Evolutionary conservation across 2,113 vertebrate genomes (phyloP).

Genomic region (Muntiacus reevesi): DNA sequence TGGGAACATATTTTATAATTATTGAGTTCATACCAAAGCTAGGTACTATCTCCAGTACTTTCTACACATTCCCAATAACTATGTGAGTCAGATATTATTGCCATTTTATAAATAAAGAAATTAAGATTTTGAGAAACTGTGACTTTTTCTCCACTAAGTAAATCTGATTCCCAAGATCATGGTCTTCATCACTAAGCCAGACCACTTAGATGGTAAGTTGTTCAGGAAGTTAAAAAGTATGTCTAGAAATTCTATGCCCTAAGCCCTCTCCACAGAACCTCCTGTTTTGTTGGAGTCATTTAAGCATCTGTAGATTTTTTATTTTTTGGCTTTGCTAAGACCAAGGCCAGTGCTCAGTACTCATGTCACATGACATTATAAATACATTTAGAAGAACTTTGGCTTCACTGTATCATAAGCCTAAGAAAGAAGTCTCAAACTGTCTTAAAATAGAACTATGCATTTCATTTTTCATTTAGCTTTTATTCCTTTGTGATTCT

Average conservation of each 20-base stretch:
- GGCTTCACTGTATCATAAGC: neutral
- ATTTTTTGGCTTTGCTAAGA: neutral
- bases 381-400: neutral
- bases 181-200: neutral
- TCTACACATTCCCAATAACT: neutral
- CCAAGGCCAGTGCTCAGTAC: neutral
- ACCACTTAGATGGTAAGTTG: neutral
- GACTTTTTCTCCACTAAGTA: neutral
- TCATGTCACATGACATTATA: neutral
- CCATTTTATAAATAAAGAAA: neutral
- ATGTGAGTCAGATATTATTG: neutral
- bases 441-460: slow-evolving; percentile 16
- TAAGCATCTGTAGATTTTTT: neutral
- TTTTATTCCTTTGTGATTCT: slow-evolving; percentile 48
- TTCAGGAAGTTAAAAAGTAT: neutral
- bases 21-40: neutral
- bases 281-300: neutral
- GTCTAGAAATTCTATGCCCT: neutral
- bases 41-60: neutral
- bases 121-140: neutral
- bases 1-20: neutral
- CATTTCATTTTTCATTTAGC: slow-evolving; percentile 44
- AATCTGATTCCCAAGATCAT: neutral
- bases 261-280: neutral
- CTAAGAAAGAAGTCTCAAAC: neutral